Base-by-base conservation (phyloP, 2,113 vertebrate species). In the Hystrix cristata region DNA sequence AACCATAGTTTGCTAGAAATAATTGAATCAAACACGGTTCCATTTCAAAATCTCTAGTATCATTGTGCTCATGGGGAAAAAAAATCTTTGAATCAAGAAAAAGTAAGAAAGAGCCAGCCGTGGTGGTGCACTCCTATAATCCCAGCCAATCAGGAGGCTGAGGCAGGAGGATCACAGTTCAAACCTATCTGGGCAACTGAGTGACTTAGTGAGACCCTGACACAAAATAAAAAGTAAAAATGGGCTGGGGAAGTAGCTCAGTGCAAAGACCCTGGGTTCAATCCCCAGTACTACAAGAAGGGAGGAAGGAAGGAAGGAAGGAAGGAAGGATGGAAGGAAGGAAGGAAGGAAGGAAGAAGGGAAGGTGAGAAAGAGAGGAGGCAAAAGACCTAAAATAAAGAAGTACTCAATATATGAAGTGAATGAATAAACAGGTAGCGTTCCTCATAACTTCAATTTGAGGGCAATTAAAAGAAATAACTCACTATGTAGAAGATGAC, bases 401-500 rank as follows among this genome's bases (percentile, higher is more conserved):
- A 89, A 31, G 3, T 72, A 23, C 57, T 88, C 3, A 43, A 29
- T 80, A 43, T 43, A 81, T 18, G 64, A 64, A 65, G 21, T 92
- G 25, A 59, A 69, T 88, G 38, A 76, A 78, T 72, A 16, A 84
- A 48, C 51, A 57, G 65, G 55, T 89, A 86, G 21, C 46, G 31
- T 72, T 79, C 9, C 48, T 80, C 53, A 46, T 83, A 25, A 43
- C 87, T 82, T 83, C 78, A 84, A 13, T 71, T 79, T 74, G 46
- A 94, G 31, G 80, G 59, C 10, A 88, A 48, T 79, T 87, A 71
- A 19, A 82, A 83, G 48, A 86, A 94, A 78, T 83, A 83, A 78
- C 34, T 80, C 51, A 78, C n/a, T 71, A 31, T 5, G 8, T 7
- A 34, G 78, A 94, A 83, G 43, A 55, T 51, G 69, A 78, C 43